Percentiles rank a stretch among this genome's conserved stretches.
Evolutionary conservation across 1,140 invertebrate genomes (phyloP).

Genomic region (Dinothrombium tinctorium): DNA sequence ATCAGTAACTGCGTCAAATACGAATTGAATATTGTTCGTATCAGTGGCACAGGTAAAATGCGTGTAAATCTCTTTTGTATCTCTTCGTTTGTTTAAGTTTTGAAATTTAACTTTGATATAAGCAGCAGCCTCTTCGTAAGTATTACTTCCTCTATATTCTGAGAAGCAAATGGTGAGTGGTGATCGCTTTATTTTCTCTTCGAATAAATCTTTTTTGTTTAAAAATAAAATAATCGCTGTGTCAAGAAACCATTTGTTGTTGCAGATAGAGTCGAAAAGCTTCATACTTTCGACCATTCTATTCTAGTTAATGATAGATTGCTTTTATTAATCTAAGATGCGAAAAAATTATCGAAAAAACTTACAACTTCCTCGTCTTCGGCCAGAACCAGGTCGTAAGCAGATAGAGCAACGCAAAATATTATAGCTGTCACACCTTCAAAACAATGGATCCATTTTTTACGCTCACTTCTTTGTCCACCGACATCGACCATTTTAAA

Average conservation of each 20-base stretch:
- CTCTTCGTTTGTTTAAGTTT: slow-evolving; percentile 51
- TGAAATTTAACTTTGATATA: slow-evolving; percentile 77
- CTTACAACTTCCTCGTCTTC: slow-evolving; percentile 86
- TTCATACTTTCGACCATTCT: slow-evolving; percentile 96
- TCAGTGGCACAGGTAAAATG: slow-evolving; percentile 80
- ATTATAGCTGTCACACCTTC: slow-evolving; percentile 99
- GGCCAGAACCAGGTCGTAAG: slow-evolving; percentile 85
- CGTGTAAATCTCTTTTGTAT: slow-evolving; percentile 71
- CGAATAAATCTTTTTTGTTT: slow-evolving; percentile 99
- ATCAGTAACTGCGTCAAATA: slow-evolving; percentile 74
- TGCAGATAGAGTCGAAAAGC: slow-evolving; percentile 97
- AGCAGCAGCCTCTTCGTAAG: slow-evolving; percentile 57
- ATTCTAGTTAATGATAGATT: slow-evolving; percentile 37
- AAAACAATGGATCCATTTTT: slow-evolving; percentile 99
- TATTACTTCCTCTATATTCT: slow-evolving; percentile 83
- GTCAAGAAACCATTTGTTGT: slow-evolving; percentile 99
- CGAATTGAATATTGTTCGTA: slow-evolving; percentile 68
- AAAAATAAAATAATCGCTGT: slow-evolving; percentile 97
- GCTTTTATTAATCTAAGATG: background rate
- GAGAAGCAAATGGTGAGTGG: slow-evolving; percentile 95
- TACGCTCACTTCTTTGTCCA: slow-evolving; percentile 90
- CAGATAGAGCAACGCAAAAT: slow-evolving; percentile 98
- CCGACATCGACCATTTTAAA: slow-evolving; percentile 99
- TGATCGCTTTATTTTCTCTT: slow-evolving; percentile 88
- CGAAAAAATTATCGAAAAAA: background rate